A percentile compares a stretch with the other conserved stretches of the same genome.
Evolutionary conservation across 2,888 invertebrate genomes (phyloP).

Genomic region (Sepioteuthis lessoniana): DNA sequence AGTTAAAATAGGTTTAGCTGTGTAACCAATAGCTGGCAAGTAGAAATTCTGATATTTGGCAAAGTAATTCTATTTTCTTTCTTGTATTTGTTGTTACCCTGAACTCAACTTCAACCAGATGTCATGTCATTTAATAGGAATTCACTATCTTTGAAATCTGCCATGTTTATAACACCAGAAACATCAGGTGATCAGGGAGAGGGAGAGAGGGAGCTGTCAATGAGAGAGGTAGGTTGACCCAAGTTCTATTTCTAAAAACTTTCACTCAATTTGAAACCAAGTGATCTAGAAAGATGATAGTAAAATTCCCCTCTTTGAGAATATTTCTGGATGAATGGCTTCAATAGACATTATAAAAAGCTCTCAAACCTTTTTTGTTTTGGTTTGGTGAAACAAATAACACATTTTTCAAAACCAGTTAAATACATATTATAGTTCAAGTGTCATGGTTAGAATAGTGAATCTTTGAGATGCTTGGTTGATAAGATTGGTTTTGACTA

Average conservation of each 20-base stretch:
- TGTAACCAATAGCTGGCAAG: not conserved
- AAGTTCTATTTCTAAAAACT: not conserved
- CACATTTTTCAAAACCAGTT: not conserved
- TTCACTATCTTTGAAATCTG: slow-evolving; percentile 20
- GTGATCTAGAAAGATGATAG: slow-evolving; percentile 12
- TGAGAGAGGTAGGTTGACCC: not conserved
- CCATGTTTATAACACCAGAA: slow-evolving; percentile 19
- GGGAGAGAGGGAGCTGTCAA: not conserved
- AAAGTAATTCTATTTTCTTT: not conserved
- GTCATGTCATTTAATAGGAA: not conserved
- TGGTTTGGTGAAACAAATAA: not conserved
- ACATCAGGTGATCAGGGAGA: not conserved
- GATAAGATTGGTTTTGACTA: no score
- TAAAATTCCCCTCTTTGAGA: not conserved
- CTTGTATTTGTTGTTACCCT: not conserved
- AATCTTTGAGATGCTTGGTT: not conserved
- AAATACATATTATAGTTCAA: not conserved
- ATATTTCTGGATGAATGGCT: slow-evolving; percentile 1
- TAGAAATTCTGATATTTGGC: not conserved
- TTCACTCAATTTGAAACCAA: slow-evolving; percentile 9
- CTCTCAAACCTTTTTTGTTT: not conserved
- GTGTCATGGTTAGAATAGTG: not conserved
- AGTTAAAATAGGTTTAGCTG: not conserved
- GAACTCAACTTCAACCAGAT: slow-evolving; percentile 8
- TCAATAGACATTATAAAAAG: not conserved